phyloP scores from a whole-genome alignment of 2,797 vertebrate species.

The Simalia tracyae region DNA sequence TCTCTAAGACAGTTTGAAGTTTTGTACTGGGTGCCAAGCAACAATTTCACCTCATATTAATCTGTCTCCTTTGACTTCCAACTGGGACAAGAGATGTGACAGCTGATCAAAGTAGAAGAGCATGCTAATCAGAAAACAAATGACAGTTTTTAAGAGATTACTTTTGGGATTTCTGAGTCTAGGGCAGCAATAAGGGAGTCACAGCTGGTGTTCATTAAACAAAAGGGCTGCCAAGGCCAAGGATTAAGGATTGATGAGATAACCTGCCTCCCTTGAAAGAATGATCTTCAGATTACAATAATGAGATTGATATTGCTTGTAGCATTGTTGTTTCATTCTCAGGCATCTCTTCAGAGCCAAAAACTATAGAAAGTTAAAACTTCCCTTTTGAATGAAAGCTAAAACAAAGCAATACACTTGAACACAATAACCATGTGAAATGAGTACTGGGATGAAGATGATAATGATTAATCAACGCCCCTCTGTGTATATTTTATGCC shows the following conservation, averaged over 20 bases:
- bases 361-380: neutral
- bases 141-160: constrained; percentile 13
- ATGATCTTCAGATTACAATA: constrained; percentile 6
- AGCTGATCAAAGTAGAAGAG: neutral
- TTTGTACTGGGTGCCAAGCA: neutral
- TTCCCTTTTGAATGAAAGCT: neutral
- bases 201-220: constrained; percentile 38
- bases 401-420: neutral
- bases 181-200: constrained; percentile 22
- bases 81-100: constrained; percentile 8
- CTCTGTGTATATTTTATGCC: neutral
- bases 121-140: constrained; percentile 25
- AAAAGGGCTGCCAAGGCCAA: constrained; percentile 19
- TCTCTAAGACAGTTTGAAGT: neutral
- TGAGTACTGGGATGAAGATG: neutral
- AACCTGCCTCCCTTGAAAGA: neutral
- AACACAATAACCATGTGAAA: neutral
- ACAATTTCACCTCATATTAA: neutral
- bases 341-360: neutral
- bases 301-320: neutral
- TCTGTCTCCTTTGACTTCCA: neutral
- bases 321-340: neutral
- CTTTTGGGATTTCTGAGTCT: constrained; percentile 16
- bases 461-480: neutral
- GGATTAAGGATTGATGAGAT: constrained; percentile 27